A percentile compares a stretch with the other conserved stretches of the same genome.
These are phyloP conservation scores for Nysson spinosus DNA, from an alignment of 2,888 invertebrate genomes.

Conservation along the genomic window DNA sequence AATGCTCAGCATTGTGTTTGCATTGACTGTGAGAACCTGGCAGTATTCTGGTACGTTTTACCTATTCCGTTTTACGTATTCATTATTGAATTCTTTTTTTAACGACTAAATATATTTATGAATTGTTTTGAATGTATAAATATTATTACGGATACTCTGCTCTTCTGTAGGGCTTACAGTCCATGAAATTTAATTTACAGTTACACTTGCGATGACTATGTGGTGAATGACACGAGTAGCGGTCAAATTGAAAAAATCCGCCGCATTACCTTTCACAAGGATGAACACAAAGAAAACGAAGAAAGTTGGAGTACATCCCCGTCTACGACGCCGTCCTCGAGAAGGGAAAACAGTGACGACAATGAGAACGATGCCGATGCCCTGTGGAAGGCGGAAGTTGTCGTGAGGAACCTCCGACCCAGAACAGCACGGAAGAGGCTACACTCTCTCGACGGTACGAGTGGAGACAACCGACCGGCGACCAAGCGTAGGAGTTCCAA, in stretches of 20 bases:
- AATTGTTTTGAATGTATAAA: too few relatives aligned
- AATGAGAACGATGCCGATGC: conserved; percentile 73
- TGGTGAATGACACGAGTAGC: conserved; percentile 84
- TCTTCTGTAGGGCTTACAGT: too few relatives aligned
- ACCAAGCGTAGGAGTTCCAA: conserved; percentile 75
- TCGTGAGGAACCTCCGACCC: conserved; percentile 80
- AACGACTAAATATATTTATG: not conserved
- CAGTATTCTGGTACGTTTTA: conserved; percentile 85
- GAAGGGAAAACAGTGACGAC: conserved; percentile 67
- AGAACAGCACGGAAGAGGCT: conserved; percentile 82
- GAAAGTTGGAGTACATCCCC: conserved; percentile 71
- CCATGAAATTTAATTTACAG: conserved; percentile 78
- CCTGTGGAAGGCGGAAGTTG: conserved; percentile 78
- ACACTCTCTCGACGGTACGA: conserved; percentile 80
- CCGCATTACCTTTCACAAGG: conserved; percentile 70
- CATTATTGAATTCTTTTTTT: not conserved
- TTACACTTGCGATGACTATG: conserved; percentile 89
- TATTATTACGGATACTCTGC: too few relatives aligned
- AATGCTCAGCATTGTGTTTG: conserved; percentile 84
- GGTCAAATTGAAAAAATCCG: conserved; percentile 81
- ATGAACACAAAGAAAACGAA: conserved; percentile 72
- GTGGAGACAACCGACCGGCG: conserved; percentile 78
- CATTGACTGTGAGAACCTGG: conserved; percentile 86
- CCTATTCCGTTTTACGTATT: conserved; percentile 22
- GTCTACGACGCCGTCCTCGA: conserved; percentile 65